Base-by-base conservation (phyloP, 1,140 invertebrate species). In the Procambarus clarkii region DNA sequence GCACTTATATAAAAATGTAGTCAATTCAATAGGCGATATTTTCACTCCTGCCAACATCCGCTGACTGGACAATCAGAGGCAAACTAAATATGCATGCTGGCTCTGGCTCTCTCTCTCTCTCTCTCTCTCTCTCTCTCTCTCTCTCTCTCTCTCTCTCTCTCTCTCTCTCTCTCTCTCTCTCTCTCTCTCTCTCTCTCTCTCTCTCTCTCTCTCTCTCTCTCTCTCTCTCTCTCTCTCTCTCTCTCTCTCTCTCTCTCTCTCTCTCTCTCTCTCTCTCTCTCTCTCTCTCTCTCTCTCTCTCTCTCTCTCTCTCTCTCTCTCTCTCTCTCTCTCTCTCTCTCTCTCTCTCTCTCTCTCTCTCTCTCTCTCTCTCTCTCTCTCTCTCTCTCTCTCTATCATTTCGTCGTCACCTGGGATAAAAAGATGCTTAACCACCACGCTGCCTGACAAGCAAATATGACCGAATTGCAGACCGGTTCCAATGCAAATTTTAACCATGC, bases 111-210 rank as follows among this genome's bases (percentile, higher is more conserved):
- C n/a, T n/a, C n/a, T n/a, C n/a, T n/a, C n/a, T n/a, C n/a, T n/a
- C n/a, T n/a, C n/a, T n/a, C n/a, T n/a, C n/a, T n/a, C n/a, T n/a
- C n/a, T n/a, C n/a, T n/a, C n/a, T n/a, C 78, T 80, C 78, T 80
- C 78, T 80, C 78, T 80, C 78, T 80, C 78, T 80, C 78, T 80
- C 78, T 80, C 78, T 80, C 78, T 80, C 78, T 80, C 78, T 80
- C 78, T 80, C 78, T 48, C 18, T 8, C 11, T 48, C 5, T 48
- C 76, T n/a, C n/a, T n/a, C n/a, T n/a, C n/a, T n/a, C n/a, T n/a
- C n/a, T n/a, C n/a, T n/a, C n/a, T n/a, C n/a, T n/a, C n/a, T n/a
- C n/a, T n/a, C n/a, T n/a, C n/a, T n/a, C n/a, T n/a, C n/a, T n/a
- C n/a, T n/a, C n/a, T n/a, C n/a, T n/a, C n/a, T n/a, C n/a, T n/a